Evolutionary conservation across 2,888 invertebrate genomes (phyloP).

Genomic region (Orthosia gothica): DNA sequence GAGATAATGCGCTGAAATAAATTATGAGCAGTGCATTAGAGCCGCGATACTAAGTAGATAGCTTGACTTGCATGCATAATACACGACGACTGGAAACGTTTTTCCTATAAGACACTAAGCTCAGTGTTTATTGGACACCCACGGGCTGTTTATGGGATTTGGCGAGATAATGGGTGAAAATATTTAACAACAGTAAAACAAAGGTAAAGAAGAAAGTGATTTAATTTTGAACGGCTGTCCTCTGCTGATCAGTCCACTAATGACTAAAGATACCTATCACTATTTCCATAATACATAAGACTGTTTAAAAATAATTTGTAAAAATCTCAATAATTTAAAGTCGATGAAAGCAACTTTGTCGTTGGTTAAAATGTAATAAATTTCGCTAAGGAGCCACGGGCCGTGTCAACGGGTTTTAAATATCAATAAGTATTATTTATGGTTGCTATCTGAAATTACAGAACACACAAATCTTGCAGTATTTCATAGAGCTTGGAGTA

Average conservation of each 20-base stretch:
- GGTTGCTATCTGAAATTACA: slow-evolving; percentile 21
- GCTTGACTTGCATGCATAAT: background rate
- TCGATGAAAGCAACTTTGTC: background rate
- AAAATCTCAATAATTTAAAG: background rate
- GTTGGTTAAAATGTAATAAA: slow-evolving; percentile 3
- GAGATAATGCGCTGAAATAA: background rate
- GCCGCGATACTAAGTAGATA: background rate
- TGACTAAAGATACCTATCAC: too few relatives aligned
- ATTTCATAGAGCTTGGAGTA: slow-evolving; percentile 14
- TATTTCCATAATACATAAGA: too few relatives aligned
- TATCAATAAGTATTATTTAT: slow-evolving; percentile 18
- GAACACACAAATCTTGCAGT: slow-evolving; percentile 16
- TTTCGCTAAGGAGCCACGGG: background rate
- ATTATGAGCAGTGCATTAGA: background rate
- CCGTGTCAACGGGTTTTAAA: slow-evolving; percentile 1
- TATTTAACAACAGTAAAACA: too few relatives aligned
- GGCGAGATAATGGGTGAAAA: background rate
- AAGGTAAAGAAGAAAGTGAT: too few relatives aligned
- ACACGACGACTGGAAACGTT: background rate
- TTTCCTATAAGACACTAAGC: too few relatives aligned
- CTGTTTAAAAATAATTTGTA: too few relatives aligned
- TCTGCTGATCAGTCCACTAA: too few relatives aligned
- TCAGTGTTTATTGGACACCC: too few relatives aligned
- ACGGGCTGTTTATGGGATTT: background rate
- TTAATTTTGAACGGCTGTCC: too few relatives aligned